Base-by-base conservation (phyloP, 2,797 vertebrate genomes). In the Xenopus petersii region DNA sequence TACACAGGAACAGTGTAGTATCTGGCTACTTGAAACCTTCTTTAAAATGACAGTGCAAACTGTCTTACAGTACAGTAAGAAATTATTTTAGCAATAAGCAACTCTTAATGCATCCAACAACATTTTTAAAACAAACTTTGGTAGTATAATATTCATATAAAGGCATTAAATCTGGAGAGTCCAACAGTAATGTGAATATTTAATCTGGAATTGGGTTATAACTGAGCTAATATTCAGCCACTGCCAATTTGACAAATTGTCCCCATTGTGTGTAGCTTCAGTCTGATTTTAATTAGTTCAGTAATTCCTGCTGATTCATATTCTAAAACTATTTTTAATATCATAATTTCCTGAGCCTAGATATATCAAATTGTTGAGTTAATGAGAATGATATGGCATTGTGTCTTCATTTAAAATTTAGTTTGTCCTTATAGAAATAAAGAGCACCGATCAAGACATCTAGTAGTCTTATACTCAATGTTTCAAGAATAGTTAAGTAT, bases 281-380 rank as follows among this genome's bases (percentile, higher is more conserved):
- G 48, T 68, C 74, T 71, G n/a, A 65, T 76, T 76, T 71, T 71
- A 76, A 71, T 76, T 70, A 75, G 61, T 76, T 64, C 55, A 59
- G 36, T 71, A 65, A 76, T 76, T 71, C 54, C 62, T 33, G 60
- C 62, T 71, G 63, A 76, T 70, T 70, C 55, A 70, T 65, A 71
- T 65, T 66, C 64, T 47, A 76, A 64, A 60, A 51, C 68, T 70
- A 59, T 59, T 66, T 75, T 76, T 71, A 76, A 66, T 64, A 51
- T 71, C 61, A 65, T 71, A 65, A 71, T 71, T 76, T 76, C 68
- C 46, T 76, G 67, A 65, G 67, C 59, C 54, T 30, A 76, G 49
- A 60, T 70, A 70, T 70, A 70, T 70, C 67, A 70, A 42, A 10
- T 60, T 70, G n/a, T 60, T 60, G n/a, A 48, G 51, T 54, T 70